phyloP scores from a whole-genome alignment of 2,797 vertebrate species.

The Oreochromis grahami region DNA sequence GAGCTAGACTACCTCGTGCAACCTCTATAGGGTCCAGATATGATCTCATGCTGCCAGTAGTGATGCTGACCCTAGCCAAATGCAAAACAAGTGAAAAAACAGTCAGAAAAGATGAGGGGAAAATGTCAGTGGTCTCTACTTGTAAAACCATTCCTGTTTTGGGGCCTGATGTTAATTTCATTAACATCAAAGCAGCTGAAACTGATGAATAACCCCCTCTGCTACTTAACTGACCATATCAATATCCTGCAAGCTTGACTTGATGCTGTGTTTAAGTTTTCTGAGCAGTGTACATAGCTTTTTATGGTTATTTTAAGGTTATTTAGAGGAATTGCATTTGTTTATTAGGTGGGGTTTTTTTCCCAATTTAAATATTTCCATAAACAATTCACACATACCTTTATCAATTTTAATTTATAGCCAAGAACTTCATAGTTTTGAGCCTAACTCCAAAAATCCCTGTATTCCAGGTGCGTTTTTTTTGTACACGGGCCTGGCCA shows the following conservation, averaged over 20 bases:
- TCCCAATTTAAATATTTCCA: neutral
- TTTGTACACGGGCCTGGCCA: conserved; percentile 86
- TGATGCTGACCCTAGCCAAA: neutral
- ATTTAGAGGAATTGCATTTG: neutral
- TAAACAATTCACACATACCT: neutral
- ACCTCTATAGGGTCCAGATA: neutral
- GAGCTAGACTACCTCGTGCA: neutral
- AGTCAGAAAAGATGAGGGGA: neutral
- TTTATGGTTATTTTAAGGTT: neutral
- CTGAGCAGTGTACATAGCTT: neutral
- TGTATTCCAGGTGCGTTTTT: conserved; percentile 88
- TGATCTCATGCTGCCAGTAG: neutral
- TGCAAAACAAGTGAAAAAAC: neutral
- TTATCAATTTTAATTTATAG: neutral
- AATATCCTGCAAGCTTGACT: neutral
- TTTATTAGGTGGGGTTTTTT: neutral
- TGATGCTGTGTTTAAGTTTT: neutral
- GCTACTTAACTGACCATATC: neutral
- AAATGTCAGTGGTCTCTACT: neutral
- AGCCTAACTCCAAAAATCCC: neutral
- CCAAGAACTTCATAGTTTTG: neutral
- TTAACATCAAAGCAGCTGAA: neutral
- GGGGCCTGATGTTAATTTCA: neutral
- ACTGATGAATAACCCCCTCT: neutral
- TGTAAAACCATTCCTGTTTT: neutral